phyloP scores from a whole-genome alignment of 1,140 invertebrate genomes.

The Proales similis region DNA sequence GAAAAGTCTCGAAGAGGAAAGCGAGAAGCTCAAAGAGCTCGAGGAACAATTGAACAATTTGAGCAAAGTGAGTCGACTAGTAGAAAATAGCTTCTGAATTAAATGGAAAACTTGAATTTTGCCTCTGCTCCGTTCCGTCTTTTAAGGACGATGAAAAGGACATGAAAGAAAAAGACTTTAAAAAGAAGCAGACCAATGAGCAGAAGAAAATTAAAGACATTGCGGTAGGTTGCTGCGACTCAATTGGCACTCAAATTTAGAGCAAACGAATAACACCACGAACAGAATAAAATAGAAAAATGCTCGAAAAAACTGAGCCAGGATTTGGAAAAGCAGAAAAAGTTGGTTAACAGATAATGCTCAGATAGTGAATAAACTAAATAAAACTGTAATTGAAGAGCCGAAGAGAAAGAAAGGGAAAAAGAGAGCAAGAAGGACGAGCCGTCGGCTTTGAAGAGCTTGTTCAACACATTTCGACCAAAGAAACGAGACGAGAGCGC shows the following conservation, averaged over 20 bases:
- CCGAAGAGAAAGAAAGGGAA: constrained; percentile 28
- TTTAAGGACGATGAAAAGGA: too few relatives aligned
- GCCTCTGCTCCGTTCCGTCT: too few relatives aligned
- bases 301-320: constrained; percentile 14
- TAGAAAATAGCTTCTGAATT: too few relatives aligned
- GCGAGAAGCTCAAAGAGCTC: too few relatives aligned
- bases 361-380: background rate
- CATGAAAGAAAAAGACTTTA: constrained; percentile 38
- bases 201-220: constrained; percentile 17
- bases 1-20: too few relatives aligned
- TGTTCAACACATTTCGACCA: background rate
- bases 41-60: too few relatives aligned
- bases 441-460: background rate
- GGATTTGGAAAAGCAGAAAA: constrained; percentile 34
- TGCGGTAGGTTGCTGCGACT: background rate
- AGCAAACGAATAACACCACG: background rate
- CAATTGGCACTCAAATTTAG: background rate
- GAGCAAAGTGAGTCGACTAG: too few relatives aligned
- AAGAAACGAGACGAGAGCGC: background rate
- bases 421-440: constrained; percentile 8
- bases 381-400: constrained; percentile 1
- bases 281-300: constrained; percentile 30
- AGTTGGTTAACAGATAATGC: background rate
- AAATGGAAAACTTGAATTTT: too few relatives aligned
- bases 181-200: constrained; percentile 31